Evolutionary conservation across 2,797 vertebrate genomes (phyloP).

Genomic region (Eulemur rubriventer): DNA sequence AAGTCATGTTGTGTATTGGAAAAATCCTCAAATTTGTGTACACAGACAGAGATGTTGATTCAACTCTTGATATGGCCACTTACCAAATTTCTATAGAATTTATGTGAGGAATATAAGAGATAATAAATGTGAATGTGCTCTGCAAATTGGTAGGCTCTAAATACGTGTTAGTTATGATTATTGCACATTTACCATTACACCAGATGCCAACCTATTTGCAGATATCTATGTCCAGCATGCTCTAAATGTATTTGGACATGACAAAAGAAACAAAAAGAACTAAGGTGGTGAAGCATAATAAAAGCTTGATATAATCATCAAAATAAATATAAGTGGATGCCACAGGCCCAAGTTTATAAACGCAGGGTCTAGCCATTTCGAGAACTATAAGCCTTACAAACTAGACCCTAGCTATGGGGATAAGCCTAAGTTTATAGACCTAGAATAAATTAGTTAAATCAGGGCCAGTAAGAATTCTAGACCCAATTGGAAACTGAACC

Average conservation of each 20-base stretch:
- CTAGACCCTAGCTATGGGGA: not conserved
- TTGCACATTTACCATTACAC: not conserved
- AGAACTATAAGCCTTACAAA: not conserved
- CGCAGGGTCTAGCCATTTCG: not conserved
- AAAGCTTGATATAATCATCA: slow-evolving; percentile 23
- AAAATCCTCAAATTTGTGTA: not conserved
- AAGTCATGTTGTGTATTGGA: not conserved
- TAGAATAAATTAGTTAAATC: slow-evolving; percentile 55
- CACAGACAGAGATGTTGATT: not conserved
- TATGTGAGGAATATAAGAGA: not conserved
- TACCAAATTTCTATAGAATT: slow-evolving; percentile 2
- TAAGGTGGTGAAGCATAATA: not conserved
- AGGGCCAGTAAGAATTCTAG: slow-evolving; percentile 32
- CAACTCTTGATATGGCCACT: not conserved
- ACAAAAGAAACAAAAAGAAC: slow-evolving; percentile 17
- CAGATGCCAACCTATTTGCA: not conserved
- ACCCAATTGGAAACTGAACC: slow-evolving; percentile 7
- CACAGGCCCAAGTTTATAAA: slow-evolving; percentile 21
- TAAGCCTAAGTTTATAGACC: not conserved
- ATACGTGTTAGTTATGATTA: not conserved
- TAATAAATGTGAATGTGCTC: not conserved
- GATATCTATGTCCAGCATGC: not conserved
- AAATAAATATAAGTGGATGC: slow-evolving; percentile 6
- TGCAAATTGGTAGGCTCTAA: not conserved
- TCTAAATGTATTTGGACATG: not conserved